Percentiles rank a stretch among this genome's conserved stretches.
Evolutionary conservation across 2,113 vertebrate species (phyloP).

Genomic region (Ochotona princeps): DNA sequence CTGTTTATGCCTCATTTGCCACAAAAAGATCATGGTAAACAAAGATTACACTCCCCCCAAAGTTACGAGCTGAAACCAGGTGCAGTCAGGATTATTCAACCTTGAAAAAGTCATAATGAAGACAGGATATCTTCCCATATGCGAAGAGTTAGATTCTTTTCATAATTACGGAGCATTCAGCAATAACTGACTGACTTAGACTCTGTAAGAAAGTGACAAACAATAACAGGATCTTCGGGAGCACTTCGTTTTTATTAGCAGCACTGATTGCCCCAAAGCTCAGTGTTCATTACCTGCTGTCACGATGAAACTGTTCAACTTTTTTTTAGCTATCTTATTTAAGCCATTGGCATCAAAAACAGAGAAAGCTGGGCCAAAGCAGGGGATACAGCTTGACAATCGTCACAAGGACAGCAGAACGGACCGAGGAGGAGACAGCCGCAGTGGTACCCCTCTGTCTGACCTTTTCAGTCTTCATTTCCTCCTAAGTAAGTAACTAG

Average conservation of each 20-base stretch:
- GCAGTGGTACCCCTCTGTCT: background rate
- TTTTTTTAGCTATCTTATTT: conserved; percentile 72
- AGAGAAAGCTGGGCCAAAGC: conserved; percentile 71
- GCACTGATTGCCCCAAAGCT: conserved; percentile 86
- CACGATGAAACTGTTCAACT: conserved; percentile 79
- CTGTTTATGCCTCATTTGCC: conserved; percentile 86
- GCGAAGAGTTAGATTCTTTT: conserved; percentile 88
- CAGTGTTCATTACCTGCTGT: conserved; percentile 85
- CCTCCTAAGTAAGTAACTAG: background rate
- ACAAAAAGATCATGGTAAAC: conserved; percentile 88
- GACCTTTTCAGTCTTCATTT: conserved; percentile 37
- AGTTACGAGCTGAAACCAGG: conserved; percentile 89
- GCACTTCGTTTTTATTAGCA: conserved; percentile 86
- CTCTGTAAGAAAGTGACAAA: conserved; percentile 84
- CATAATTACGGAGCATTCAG: conserved; percentile 90
- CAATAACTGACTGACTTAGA: conserved; percentile 85
- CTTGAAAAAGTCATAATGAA: conserved; percentile 90
- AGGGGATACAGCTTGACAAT: conserved; percentile 59
- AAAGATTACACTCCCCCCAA: conserved; percentile 86
- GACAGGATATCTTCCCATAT: conserved; percentile 88
- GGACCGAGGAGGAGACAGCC: conserved; percentile 4
- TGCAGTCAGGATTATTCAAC: conserved; percentile 90
- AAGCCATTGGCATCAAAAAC: conserved; percentile 79
- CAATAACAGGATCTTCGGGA: conserved; percentile 83
- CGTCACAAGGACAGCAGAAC: background rate